A percentile compares a stretch with the other conserved stretches of the same genome.
Evolutionary conservation across 2,113 vertebrate genomes (phyloP).

Genomic region (Conger conger): DNA sequence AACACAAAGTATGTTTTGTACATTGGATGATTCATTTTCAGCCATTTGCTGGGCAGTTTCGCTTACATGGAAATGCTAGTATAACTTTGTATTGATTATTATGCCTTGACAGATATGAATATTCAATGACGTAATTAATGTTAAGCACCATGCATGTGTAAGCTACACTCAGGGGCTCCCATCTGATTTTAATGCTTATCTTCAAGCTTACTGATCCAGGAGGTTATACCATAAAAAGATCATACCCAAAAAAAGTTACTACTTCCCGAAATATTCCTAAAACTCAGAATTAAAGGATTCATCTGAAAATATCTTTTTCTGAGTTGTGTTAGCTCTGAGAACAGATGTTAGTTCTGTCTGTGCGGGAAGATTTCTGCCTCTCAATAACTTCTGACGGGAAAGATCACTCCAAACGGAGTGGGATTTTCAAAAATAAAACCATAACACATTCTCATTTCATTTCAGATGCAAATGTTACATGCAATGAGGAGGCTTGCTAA

Average conservation of each 20-base stretch:
- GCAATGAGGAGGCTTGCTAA: neutral
- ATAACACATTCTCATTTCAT: neutral
- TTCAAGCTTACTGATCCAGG: neutral
- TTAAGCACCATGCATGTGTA: neutral
- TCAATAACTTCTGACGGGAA: neutral
- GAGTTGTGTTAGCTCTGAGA: neutral
- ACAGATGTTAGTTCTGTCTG: neutral
- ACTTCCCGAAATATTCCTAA: neutral
- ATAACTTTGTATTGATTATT: neutral
- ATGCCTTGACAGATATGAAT: neutral
- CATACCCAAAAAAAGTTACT: neutral
- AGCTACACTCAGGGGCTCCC: neutral
- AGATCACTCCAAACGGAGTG: neutral
- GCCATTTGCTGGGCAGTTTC: neutral
- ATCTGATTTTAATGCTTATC: neutral
- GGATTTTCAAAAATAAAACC: neutral
- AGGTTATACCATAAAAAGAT: neutral
- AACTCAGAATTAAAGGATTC: neutral
- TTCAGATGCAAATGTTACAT: neutral
- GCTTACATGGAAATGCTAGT: neutral
- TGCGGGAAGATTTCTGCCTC: neutral
- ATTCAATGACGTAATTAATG: neutral
- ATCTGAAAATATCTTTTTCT: neutral
- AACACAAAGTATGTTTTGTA: neutral
- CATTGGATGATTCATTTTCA: neutral